Base-by-base conservation (phyloP, 2,113 vertebrate genomes). In the Clarias gariepinus region DNA sequence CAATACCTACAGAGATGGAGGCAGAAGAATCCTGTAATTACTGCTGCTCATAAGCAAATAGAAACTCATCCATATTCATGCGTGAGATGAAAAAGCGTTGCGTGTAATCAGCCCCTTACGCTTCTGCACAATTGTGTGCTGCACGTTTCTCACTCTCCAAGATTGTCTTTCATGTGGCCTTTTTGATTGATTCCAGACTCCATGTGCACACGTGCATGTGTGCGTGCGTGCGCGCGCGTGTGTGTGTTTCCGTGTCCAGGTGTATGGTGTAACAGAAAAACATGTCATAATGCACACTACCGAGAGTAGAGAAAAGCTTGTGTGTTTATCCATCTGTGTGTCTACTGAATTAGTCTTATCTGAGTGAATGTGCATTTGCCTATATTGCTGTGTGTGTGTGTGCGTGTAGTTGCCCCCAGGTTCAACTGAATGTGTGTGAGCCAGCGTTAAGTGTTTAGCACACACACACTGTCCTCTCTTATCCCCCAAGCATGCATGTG, bases 51-150 rank as follows among this genome's bases (percentile, higher is more conserved):
- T 76, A 87, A 82, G 85, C 69, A 87, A 87, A 82, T 19, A 53
- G 57, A 82, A 76, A 64, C 41, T 71, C 79, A 76, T 87, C 68
- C 85, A 87, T 82, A 87, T 87, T 87, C 80, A 82, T 87, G 80
- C 66, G 36, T 60, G 52, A 61, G 66, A 82, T 74, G 77, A 74
- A 82, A 73, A 87, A 76, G 80, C 85, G 9, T 52, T 41, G 63
- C 64, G 30, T 80, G 28, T 69, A 87, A 87, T 76, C 60, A 71
- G 36, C 58, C 76, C 52, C 68, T 86, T 86, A 82, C 82, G 79
- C 68, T 82, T 55, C 68, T 52, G 85, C 55, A 25, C 74, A 86
- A 82, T 82, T 74, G 85, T 13, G 63, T 19, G n/a, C 79, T 23
- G 57, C 80, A 76, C 4, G n/a, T 82, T 76, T 87, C 41, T 64